A percentile compares a stretch with the other conserved stretches of the same genome.
phyloP scores from a whole-genome alignment of 2,113 vertebrate species.

The Dicentrarchus labrax region DNA sequence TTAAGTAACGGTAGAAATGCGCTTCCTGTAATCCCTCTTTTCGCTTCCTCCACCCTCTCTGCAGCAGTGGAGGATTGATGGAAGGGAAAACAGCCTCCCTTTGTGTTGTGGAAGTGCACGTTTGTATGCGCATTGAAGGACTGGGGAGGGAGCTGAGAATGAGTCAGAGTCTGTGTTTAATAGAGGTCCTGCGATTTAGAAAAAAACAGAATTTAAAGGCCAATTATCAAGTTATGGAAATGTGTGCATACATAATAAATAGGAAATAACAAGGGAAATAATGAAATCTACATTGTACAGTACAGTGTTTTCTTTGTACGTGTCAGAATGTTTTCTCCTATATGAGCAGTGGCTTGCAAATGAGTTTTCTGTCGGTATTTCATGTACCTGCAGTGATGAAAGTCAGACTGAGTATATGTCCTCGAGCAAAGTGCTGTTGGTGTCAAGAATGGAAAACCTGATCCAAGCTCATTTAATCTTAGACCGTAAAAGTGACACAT shows the following conservation, averaged over 20 bases:
- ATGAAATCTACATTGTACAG: background rate
- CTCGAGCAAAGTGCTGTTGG: conserved; percentile 10
- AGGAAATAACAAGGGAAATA: conserved; percentile 7
- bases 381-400: background rate
- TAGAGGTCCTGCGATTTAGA: background rate
- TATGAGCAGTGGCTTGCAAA: background rate
- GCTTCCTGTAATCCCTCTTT: conserved; percentile 46
- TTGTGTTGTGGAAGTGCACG: conserved; percentile 53
- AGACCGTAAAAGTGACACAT: conserved; percentile 53
- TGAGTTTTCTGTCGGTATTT: background rate
- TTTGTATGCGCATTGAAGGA: conserved; percentile 47
- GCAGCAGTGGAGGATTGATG: conserved; percentile 44
- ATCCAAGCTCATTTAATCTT: conserved; percentile 31
- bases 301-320: background rate
- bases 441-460: conserved; percentile 43
- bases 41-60: conserved; percentile 28
- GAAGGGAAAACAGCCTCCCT: conserved; percentile 58
- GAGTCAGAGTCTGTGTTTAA: conserved; percentile 42
- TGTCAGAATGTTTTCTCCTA: background rate
- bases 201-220: conserved; percentile 16
- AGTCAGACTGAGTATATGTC: conserved; percentile 8
- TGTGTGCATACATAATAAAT: conserved; percentile 15
- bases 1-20: conserved; percentile 46
- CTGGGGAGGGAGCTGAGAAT: conserved; percentile 20
- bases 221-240: conserved; percentile 30